Conservation (phyloP, 2,888 invertebrate genomes). For the Leucoma salicis region DNA sequence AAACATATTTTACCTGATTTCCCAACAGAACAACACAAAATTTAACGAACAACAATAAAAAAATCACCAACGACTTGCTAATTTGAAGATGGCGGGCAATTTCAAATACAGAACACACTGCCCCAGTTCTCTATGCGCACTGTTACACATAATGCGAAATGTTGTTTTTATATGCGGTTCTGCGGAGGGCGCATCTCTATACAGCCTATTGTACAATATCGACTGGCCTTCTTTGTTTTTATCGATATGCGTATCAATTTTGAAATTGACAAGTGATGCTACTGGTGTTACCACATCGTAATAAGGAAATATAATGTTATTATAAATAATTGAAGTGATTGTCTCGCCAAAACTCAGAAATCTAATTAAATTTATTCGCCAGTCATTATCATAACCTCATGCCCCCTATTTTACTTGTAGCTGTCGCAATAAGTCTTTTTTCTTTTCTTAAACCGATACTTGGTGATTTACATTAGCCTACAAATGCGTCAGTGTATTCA, state of each 20-base stretch:
- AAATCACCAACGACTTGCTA: conserved; percentile 37
- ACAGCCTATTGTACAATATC: conserved; percentile 38
- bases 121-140: conserved; percentile 52
- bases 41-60: conserved; percentile 5
- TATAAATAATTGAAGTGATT: too few species aligned
- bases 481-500: too few species aligned
- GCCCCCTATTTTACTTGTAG: too few species aligned
- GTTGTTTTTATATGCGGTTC: conserved; percentile 60
- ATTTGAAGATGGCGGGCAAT: conserved; percentile 33
- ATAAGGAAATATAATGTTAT: too few species aligned
- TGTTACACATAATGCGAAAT: conserved; percentile 55
- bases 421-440: too few species aligned
- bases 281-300: background rate
- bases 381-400: too few species aligned
- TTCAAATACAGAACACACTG: conserved; percentile 37
- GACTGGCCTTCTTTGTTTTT: conserved; percentile 25
- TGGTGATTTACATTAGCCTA: too few species aligned
- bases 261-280: conserved; percentile 7
- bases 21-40: conserved; percentile 12
- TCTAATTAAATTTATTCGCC: too few species aligned
- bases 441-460: too few species aligned
- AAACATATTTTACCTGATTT: conserved; percentile 1
- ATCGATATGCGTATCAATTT: conserved; percentile 10
- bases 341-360: too few species aligned
- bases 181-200: conserved; percentile 49